Evolutionary conservation across 2,113 vertebrate genomes (phyloP).

Genomic region (Shinisaurus crocodilurus): DNA sequence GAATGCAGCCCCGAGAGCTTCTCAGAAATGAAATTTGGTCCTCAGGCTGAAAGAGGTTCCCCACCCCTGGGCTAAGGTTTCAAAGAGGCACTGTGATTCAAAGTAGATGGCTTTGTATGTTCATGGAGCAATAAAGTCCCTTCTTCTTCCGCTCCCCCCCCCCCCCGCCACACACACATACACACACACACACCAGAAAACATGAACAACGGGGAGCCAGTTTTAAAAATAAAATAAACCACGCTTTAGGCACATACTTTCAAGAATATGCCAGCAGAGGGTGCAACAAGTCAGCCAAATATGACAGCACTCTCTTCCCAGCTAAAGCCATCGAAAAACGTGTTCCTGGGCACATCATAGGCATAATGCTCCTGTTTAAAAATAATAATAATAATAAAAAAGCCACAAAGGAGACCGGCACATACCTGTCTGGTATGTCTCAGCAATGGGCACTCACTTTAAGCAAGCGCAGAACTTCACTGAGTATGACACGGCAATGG

Average conservation of each 20-base stretch:
- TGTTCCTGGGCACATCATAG: not conserved
- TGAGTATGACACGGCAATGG: not conserved
- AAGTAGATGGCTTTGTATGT: too few species aligned
- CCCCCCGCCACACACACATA: too few species aligned
- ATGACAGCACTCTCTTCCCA: not conserved
- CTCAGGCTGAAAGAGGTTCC: too few species aligned
- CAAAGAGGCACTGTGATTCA: too few species aligned
- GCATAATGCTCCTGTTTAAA: too few species aligned
- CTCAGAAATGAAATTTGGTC: too few species aligned
- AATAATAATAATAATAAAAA: too few species aligned
- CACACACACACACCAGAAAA: not conserved
- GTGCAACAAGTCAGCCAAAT: not conserved
- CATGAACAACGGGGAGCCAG: not conserved
- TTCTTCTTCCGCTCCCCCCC: too few species aligned
- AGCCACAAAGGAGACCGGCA: not conserved
- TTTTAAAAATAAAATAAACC: not conserved
- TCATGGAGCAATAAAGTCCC: too few species aligned
- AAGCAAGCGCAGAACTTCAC: not conserved
- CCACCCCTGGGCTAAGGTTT: too few species aligned
- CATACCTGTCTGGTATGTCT: not conserved
- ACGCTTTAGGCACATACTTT: not conserved
- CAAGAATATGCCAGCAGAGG: not conserved
- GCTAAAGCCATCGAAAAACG: not conserved
- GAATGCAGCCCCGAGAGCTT: too few species aligned
- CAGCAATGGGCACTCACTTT: not conserved